These are phyloP conservation scores for Drosophila takahashii DNA, from an alignment of 1,140 invertebrate species.

Conservation along the genomic window DNA sequence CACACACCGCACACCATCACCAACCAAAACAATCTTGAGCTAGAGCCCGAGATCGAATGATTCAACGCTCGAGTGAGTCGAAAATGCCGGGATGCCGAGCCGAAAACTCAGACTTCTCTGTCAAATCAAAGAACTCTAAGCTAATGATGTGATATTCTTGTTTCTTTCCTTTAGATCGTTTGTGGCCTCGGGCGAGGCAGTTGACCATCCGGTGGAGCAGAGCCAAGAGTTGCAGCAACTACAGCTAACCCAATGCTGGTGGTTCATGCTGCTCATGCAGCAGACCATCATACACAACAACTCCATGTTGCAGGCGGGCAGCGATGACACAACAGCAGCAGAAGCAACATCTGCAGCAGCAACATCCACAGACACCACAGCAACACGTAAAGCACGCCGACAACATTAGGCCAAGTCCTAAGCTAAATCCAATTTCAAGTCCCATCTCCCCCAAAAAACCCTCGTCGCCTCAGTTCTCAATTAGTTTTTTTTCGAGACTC, in stretches of 20 bases:
- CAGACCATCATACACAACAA: conserved; percentile 72
- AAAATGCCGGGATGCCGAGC: conserved; percentile 61
- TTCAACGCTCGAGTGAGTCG: conserved; percentile 84
- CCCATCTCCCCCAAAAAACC: background rate
- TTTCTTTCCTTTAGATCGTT: conserved; percentile 62
- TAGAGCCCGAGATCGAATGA: conserved; percentile 65
- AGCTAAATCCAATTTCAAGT: background rate
- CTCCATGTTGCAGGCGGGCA: conserved; percentile 40
- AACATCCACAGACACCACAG: conserved; percentile 11
- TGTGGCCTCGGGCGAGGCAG: conserved; percentile 71
- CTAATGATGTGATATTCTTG: conserved; percentile 10
- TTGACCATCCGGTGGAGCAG: conserved; percentile 29
- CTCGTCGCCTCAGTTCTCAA: conserved; percentile 12
- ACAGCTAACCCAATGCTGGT: conserved; percentile 76
- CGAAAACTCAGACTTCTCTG: conserved; percentile 25
- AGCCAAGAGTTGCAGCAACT: conserved; percentile 48
- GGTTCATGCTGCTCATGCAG: conserved; percentile 82
- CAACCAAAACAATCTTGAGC: conserved; percentile 37
- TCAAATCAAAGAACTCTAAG: background rate
- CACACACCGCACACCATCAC: conserved; percentile 44
- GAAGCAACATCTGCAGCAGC: conserved; percentile 8
- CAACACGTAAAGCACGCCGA: conserved; percentile 44
- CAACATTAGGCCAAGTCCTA: conserved; percentile 30
- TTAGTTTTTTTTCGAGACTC: conserved; percentile 35
- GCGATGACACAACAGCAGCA: conserved; percentile 16